phyloP scores from a whole-genome alignment of 2,113 vertebrate genomes.

The Atrichornis clamosus region DNA sequence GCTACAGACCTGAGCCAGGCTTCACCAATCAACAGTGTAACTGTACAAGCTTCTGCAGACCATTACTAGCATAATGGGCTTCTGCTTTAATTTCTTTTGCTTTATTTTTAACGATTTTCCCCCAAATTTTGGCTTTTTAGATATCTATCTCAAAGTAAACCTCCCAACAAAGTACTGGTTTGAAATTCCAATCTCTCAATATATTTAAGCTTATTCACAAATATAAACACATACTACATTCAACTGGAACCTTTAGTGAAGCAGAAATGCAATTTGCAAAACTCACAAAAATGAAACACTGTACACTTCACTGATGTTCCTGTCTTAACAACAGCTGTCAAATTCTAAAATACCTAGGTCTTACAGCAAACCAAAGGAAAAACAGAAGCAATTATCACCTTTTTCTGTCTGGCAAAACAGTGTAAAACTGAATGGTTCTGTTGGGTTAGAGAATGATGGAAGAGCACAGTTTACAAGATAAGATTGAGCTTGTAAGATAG shows the following conservation, averaged over 20 bases:
- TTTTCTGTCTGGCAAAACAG: neutral
- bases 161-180: neutral
- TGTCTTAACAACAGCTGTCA: neutral
- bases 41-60: neutral
- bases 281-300: neutral
- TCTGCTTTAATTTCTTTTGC: neutral
- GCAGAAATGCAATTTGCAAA: neutral
- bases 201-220: neutral
- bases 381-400: neutral
- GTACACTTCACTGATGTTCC: neutral
- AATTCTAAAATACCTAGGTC: neutral
- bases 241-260: neutral
- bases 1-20: neutral
- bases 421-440: neutral
- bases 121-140: neutral
- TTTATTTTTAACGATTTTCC: neutral
- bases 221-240: neutral
- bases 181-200: neutral
- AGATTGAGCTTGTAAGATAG: no score
- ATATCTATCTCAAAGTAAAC: neutral
- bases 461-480: neutral
- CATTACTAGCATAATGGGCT: neutral
- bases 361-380: neutral
- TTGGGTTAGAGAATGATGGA: neutral
- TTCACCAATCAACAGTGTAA: neutral